Percentiles rank a stretch among this genome's conserved stretches.
Conservation (phyloP, 2,113 vertebrate species). For the Empidonax alnorum region DNA sequence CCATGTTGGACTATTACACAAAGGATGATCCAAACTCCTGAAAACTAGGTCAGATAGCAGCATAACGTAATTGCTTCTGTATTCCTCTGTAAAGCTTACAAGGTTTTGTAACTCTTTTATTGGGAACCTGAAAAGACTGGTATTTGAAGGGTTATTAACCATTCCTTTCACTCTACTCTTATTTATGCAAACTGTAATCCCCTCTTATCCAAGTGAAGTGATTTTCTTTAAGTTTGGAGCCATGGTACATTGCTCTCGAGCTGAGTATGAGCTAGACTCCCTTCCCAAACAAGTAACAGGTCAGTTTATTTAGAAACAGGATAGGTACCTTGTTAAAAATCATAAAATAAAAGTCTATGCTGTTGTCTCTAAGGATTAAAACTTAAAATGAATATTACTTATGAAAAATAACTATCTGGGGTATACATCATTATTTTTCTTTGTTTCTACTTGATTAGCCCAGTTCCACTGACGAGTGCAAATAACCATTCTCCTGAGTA, state of each 20-base stretch:
- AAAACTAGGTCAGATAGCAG: not conserved
- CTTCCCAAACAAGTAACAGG: not conserved
- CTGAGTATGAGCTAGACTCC: not conserved
- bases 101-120: not conserved
- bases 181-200: not conserved
- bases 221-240: not conserved
- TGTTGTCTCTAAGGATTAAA: conserved; percentile 6
- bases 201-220: not conserved
- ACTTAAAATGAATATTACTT: conserved; percentile 6
- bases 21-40: not conserved
- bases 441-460: conserved; percentile 45
- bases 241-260: not conserved
- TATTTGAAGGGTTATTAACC: not conserved
- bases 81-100: not conserved
- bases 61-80: not conserved
- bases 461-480: not conserved
- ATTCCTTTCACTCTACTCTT: not conserved
- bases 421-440: conserved; percentile 36
- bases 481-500: conserved; percentile 32
- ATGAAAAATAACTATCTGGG: conserved; percentile 42
- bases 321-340: not conserved
- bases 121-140: not conserved
- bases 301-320: not conserved
- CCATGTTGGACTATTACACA: not conserved
- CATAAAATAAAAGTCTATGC: not conserved